Percentiles rank a stretch among this genome's conserved stretches.
Conservation (phyloP, 2,797 vertebrate species). For the Emys orbicularis region DNA sequence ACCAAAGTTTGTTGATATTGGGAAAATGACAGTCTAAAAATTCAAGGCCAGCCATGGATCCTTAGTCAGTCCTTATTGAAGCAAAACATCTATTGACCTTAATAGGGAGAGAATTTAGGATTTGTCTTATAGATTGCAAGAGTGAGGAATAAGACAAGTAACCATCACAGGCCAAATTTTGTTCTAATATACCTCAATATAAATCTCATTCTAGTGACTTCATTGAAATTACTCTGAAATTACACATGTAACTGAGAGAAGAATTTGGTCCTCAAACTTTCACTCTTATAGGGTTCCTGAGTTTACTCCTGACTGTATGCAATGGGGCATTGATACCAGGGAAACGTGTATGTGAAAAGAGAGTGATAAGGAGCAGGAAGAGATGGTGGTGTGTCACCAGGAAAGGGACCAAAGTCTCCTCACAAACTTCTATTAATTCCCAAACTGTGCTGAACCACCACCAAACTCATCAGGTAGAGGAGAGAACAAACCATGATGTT, state of each 20-base stretch:
- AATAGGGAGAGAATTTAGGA: background rate
- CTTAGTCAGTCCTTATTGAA: background rate
- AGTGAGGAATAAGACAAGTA: background rate
- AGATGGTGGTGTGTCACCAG: background rate
- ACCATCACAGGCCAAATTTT: background rate
- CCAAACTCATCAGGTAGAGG: background rate
- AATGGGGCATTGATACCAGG: background rate
- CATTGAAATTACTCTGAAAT: background rate
- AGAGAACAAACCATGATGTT: background rate
- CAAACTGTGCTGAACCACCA: background rate
- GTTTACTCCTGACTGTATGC: background rate
- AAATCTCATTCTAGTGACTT: background rate
- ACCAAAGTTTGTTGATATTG: background rate
- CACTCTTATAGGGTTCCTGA: background rate
- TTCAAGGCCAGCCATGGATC: fast-evolving
- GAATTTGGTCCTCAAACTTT: background rate
- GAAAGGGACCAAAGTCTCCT: background rate
- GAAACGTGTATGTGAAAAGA: background rate
- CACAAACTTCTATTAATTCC: background rate
- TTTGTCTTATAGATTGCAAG: background rate
- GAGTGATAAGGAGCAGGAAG: background rate
- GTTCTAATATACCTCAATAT: background rate
- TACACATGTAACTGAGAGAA: background rate
- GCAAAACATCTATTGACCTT: background rate
- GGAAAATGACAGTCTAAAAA: background rate